Base-by-base conservation (phyloP, 2,797 vertebrate species). In the Pempheris klunzingeri region DNA sequence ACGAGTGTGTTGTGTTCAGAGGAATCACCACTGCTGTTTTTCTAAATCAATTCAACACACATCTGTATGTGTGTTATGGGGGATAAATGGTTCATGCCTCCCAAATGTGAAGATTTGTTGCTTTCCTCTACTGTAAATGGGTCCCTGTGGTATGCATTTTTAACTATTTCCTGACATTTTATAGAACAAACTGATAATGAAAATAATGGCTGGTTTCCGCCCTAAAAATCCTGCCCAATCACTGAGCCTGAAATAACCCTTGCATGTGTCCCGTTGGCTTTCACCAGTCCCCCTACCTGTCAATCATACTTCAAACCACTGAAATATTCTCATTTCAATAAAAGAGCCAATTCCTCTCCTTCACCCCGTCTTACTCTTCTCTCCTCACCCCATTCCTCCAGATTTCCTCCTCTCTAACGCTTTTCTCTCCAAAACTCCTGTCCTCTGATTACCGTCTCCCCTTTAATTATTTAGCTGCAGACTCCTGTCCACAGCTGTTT, bases 401-500 rank as follows among this genome's bases (percentile, higher is more conserved):
- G n/a, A n/a, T 5, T 69, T 55, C 61, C 26, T 39, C 14, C 34
- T 52, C 30, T 13, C 17, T 62, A 54, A 12, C 1, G 10, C n/a
- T 36, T 43, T 65, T 50, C 44, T 77, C 72, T 68, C 60, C 46
- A 71, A 66, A 69, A 65, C 41, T 41, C 26, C 34, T 14, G 17
- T 59, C 66, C 12, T 46, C 24, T 49, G 70, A 49, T 87, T 74
- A 52, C 44, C 58, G n/a, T 76, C 41, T 62, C n/a, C 43, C 43
- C 44, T 68, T 76, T 68, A 81, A 81, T 80, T 78, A 73, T 80
- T 68, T 4, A 55, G 50, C 79, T 32, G 3, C 65, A 82, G 57
- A 71, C 67, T 75, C 44, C 59, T 13, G 67, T 63, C 72, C 80
- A 83, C 89, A 90, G 84, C 89, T 90, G 88, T 71, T 88, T 73